Conservation (phyloP, 2,888 invertebrate species). For the Heteropelma amictum region DNA sequence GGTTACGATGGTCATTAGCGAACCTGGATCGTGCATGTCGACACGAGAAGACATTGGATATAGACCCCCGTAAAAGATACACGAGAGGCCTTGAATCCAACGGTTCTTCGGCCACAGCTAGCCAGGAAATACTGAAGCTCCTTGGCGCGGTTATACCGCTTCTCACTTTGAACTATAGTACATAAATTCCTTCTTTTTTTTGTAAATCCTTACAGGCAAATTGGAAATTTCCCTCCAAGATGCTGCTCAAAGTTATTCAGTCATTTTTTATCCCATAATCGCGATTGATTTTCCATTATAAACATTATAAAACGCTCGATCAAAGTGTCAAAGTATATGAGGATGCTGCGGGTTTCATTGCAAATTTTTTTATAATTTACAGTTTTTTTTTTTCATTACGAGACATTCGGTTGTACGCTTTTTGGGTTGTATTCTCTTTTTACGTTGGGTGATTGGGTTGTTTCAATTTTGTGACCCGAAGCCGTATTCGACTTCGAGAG, state of each 20-base stretch:
- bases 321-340: too few relatives aligned
- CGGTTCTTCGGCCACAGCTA: conserved; percentile 52
- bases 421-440: conserved; percentile 35
- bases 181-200: not conserved
- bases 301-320: too few relatives aligned
- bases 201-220: not conserved
- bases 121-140: conserved; percentile 50
- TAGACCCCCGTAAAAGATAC: conserved; percentile 33
- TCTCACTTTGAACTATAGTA: not conserved
- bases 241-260: too few relatives aligned
- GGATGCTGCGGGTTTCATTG: too few relatives aligned
- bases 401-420: not conserved
- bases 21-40: conserved; percentile 52
- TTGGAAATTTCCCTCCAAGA: too few relatives aligned
- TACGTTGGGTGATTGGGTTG: conserved; percentile 52
- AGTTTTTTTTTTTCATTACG: too few relatives aligned
- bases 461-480: conserved; percentile 42
- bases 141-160: conserved; percentile 3
- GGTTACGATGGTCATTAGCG: conserved; percentile 42
- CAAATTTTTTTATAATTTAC: too few relatives aligned
- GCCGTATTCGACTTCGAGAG: conserved; percentile 13
- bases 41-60: conserved; percentile 29
- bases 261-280: too few relatives aligned
- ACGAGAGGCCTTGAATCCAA: conserved; percentile 52
- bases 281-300: too few relatives aligned